Evolutionary conservation across 2,113 vertebrate species (phyloP).

Genomic region (Percopsis transmontana): DNA sequence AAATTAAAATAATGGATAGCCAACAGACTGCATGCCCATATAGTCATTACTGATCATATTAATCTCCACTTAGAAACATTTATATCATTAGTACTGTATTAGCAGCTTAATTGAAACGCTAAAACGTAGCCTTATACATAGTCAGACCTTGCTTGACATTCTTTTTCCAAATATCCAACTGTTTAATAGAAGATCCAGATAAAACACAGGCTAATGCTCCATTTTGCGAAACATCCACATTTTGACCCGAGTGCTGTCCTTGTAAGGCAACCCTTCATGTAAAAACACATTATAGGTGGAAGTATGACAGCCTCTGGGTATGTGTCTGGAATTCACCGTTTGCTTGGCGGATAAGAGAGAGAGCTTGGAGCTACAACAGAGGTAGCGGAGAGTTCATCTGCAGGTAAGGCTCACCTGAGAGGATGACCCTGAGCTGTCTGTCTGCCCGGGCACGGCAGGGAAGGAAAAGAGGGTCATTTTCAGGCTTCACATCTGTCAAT

Average conservation of each 20-base stretch:
- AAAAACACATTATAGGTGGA: slow-evolving; percentile 73
- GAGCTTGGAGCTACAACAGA: slow-evolving; percentile 57
- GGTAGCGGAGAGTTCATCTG: slow-evolving; percentile 76
- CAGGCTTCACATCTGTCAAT: slow-evolving; percentile 25
- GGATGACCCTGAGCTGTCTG: slow-evolving; percentile 69
- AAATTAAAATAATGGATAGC: too few relatives aligned
- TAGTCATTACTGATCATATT: too few relatives aligned
- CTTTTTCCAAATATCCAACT: too few relatives aligned
- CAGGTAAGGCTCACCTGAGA: slow-evolving; percentile 72
- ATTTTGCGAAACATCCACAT: slow-evolving; percentile 9
- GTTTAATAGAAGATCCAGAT: too few relatives aligned
- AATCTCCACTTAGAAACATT: too few relatives aligned
- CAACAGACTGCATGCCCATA: too few relatives aligned
- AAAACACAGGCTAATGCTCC: slow-evolving; percentile 47
- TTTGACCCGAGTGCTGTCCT: neutral
- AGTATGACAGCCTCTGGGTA: slow-evolving; percentile 64
- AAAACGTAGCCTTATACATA: too few relatives aligned
- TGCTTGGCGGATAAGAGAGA: slow-evolving; percentile 65
- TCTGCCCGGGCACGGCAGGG: too few relatives aligned
- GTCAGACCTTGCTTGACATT: too few relatives aligned
- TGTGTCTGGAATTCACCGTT: slow-evolving; percentile 72
- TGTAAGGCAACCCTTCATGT: slow-evolving; percentile 63
- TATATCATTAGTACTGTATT: too few relatives aligned
- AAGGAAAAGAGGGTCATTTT: too few relatives aligned
- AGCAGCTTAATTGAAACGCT: too few relatives aligned